phyloP scores from a whole-genome alignment of 1,140 invertebrate species.

The Limonius californicus region DNA sequence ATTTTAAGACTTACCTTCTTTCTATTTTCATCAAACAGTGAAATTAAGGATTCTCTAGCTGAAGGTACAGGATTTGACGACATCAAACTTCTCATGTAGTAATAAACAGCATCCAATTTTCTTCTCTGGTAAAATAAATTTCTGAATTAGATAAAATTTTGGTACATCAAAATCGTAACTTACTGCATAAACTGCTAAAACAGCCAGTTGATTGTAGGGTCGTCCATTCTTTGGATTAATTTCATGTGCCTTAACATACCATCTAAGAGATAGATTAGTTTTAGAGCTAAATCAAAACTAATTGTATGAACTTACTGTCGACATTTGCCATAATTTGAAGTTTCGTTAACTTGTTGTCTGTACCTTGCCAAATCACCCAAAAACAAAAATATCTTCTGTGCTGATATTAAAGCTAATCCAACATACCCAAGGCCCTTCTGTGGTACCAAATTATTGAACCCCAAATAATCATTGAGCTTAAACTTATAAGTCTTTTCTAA shows the following conservation, averaged over 20 bases:
- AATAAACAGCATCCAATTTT: constrained; percentile 95
- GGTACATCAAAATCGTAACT: constrained; percentile 46
- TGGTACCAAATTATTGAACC: constrained; percentile 50
- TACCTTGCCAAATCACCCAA: constrained; percentile 90
- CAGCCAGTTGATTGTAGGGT: constrained; percentile 92
- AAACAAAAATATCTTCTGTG: constrained; percentile 84
- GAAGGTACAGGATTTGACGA: constrained; percentile 89
- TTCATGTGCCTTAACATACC: constrained; percentile 90
- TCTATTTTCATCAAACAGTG: constrained; percentile 88
- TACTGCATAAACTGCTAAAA: constrained; percentile 85
- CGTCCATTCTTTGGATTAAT: constrained; percentile 92
- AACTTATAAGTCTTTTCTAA: constrained; percentile 73
- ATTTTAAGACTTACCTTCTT: constrained; percentile 69
- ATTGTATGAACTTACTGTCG: constrained; percentile 70
- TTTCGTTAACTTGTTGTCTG: constrained; percentile 78
- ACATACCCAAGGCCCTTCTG: constrained; percentile 64
- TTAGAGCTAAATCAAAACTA: no score
- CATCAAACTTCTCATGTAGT: constrained; percentile 92
- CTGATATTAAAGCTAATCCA: constrained; percentile 74
- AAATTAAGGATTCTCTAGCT: constrained; percentile 81
- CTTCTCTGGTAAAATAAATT: constrained; percentile 64
- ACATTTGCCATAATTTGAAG: constrained; percentile 81
- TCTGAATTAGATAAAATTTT: no score
- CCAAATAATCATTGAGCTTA: constrained; percentile 63
- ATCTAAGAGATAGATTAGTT: constrained; percentile 57